Conservation (phyloP, 2,797 vertebrate genomes). For the Helostoma temminkii region DNA sequence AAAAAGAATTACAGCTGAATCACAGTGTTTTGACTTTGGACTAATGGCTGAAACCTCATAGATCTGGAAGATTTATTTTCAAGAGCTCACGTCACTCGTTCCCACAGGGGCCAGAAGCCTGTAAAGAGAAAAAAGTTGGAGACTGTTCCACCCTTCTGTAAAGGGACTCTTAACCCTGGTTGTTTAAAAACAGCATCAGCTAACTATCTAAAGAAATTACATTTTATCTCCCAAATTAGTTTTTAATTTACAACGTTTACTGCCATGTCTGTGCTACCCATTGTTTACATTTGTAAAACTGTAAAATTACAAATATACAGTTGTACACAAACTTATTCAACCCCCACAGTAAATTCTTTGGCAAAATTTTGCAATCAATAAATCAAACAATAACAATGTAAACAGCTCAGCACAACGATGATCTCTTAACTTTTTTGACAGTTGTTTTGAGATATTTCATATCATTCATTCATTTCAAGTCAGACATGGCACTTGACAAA, state of each 20-base stretch:
- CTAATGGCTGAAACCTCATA: constrained; percentile 15
- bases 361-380: too few relatives aligned
- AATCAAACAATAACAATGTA: too few relatives aligned
- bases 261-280: not conserved
- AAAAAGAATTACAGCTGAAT: constrained; percentile 48
- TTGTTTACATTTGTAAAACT: constrained; percentile 9
- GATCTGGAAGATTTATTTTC: constrained; percentile 9
- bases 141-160: not conserved
- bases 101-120: constrained; percentile 24
- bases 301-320: not conserved
- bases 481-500: too few relatives aligned
- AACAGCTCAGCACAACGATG: too few relatives aligned
- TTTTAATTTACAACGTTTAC: not conserved
- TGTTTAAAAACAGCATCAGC: not conserved
- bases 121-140: constrained; percentile 3
- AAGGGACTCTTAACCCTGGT: not conserved
- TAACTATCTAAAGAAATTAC: not conserved
- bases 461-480: too few relatives aligned
- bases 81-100: constrained; percentile 5
- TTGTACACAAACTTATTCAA: too few relatives aligned
- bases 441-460: too few relatives aligned
- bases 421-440: too few relatives aligned
- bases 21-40: constrained; percentile 31
- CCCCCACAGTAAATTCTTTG: too few relatives aligned
- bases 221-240: not conserved